Evolutionary conservation across 2,888 invertebrate genomes (phyloP).

Genomic region (Morinoia aosen): DNA sequence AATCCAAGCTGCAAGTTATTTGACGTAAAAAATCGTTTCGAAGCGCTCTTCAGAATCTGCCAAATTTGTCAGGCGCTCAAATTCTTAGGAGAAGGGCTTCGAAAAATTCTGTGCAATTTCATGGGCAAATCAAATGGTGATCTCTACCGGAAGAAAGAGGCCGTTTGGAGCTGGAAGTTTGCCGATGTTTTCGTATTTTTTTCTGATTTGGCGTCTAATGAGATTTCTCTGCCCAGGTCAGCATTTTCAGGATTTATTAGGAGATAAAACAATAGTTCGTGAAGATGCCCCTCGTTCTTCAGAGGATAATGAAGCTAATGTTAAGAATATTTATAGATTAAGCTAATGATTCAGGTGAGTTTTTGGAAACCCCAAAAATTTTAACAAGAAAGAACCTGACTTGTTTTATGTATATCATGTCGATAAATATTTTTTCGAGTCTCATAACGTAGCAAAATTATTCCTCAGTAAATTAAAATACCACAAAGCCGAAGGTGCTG

Average conservation of each 20-base stretch:
- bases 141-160: not conserved
- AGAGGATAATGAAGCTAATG: too few species aligned
- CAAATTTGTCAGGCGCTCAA: not conserved
- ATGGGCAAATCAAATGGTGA: conserved; percentile 4
- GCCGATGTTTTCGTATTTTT: not conserved
- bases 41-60: not conserved
- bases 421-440: too few species aligned
- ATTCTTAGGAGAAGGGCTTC: not conserved
- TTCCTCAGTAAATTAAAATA: too few species aligned
- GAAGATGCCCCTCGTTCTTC: not conserved
- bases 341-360: too few species aligned
- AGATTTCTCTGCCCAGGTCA: not conserved
- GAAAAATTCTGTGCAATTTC: not conserved
- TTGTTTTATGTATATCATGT: too few species aligned
- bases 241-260: not conserved
- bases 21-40: not conserved
- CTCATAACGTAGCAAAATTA: too few species aligned
- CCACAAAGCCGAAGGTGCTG: too few species aligned
- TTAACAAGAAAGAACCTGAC: too few species aligned
- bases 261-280: not conserved
- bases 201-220: not conserved
- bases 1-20: not conserved
- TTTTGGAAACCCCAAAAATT: too few species aligned
- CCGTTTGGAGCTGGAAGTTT: not conserved
- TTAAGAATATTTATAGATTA: too few species aligned